Conservation (phyloP, 2,797 vertebrate species). For the Philypnodon macrostomus region DNA sequence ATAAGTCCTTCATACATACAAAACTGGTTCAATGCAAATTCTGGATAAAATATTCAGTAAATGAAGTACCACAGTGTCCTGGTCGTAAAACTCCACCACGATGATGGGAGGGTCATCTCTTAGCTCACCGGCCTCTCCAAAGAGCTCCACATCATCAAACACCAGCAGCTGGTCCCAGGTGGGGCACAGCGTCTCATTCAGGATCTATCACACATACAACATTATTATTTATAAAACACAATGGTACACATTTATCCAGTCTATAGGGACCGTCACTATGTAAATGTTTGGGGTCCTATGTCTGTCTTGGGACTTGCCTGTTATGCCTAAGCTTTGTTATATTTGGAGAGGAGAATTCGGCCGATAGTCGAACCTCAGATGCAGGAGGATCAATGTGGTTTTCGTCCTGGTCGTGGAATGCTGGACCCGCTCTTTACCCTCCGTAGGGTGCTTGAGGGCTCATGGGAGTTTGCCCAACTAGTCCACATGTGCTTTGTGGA, state of each 20-base stretch:
- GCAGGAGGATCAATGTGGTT: too few species aligned
- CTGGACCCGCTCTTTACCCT: too few species aligned
- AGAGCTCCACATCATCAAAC: constrained; percentile 92
- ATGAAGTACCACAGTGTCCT: constrained; percentile 88
- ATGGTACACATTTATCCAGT: too few species aligned
- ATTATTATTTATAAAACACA: background rate
- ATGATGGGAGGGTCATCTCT: constrained; percentile 95
- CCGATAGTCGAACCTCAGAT: too few species aligned
- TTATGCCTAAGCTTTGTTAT: background rate
- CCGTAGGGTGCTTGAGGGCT: too few species aligned
- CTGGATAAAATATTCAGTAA: background rate
- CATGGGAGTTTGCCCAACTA: too few species aligned
- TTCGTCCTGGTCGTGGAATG: too few species aligned
- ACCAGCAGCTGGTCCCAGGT: constrained; percentile 97
- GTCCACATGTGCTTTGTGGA: too few species aligned
- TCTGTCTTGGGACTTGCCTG: background rate
- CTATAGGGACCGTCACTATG: background rate
- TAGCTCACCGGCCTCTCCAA: constrained; percentile 89
- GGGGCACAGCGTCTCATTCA: constrained; percentile 93
- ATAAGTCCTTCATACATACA: too few species aligned
- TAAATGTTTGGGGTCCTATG: background rate
- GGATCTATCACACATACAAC: constrained; percentile 73
- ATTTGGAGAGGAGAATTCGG: too few species aligned
- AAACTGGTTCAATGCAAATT: too few species aligned
- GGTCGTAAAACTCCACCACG: constrained; percentile 94